Evolutionary conservation across 2,888 invertebrate species (phyloP).

Genomic region (Aleiodes leptofemur): DNA sequence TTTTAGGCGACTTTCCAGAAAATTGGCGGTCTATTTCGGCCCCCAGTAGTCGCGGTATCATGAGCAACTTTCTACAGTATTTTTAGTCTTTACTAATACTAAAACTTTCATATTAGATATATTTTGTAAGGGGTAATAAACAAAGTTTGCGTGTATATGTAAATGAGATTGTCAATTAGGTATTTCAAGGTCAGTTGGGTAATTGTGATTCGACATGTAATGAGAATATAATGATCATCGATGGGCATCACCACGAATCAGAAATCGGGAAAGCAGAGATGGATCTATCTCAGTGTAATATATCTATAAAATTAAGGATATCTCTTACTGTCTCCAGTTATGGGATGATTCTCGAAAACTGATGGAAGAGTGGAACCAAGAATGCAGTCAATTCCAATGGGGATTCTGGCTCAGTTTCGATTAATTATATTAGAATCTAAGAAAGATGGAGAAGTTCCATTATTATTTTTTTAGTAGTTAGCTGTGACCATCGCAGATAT

Average conservation of each 20-base stretch:
- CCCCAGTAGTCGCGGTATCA: background rate
- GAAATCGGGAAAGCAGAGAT: too few relatives aligned
- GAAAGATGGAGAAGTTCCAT: too few relatives aligned
- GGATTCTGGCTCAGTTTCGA: too few relatives aligned
- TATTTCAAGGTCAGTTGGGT: background rate
- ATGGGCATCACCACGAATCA: background rate
- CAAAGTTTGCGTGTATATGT: background rate
- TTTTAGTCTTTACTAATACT: background rate
- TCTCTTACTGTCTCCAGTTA: too few relatives aligned
- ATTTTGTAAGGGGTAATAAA: background rate
- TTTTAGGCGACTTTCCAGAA: background rate
- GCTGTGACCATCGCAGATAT: too few relatives aligned
- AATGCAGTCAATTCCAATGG: too few relatives aligned
- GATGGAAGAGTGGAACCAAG: too few relatives aligned
- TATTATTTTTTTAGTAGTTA: too few relatives aligned
- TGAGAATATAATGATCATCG: background rate
- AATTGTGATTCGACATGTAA: background rate
- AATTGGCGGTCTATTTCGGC: background rate
- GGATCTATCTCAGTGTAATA: too few relatives aligned
- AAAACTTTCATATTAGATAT: background rate
- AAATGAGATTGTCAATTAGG: background rate
- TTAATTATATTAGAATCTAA: too few relatives aligned
- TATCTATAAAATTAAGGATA: too few relatives aligned
- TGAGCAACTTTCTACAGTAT: constrained; percentile 7
- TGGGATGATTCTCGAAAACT: too few relatives aligned